These are phyloP conservation scores for Coreius guichenoti DNA, from an alignment of 2,797 vertebrate species.

Conservation along the genomic window DNA sequence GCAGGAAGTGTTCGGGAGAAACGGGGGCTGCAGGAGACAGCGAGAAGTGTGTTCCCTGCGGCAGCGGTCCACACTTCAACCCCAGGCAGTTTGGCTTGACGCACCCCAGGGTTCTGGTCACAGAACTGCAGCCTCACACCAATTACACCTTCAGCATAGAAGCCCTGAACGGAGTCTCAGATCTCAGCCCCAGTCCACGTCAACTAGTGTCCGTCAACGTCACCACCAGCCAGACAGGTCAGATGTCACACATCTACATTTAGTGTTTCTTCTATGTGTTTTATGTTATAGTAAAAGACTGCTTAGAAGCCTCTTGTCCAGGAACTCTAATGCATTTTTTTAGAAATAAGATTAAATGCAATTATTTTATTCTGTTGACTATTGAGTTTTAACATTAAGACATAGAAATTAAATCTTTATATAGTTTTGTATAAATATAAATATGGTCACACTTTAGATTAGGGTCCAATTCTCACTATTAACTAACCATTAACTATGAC, in stretches of 20 bases:
- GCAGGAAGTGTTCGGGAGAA: slow-evolving; percentile 88
- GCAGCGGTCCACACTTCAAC: slow-evolving; percentile 90
- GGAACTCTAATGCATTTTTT: neutral
- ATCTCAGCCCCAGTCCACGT: slow-evolving; percentile 89
- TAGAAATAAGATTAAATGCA: neutral
- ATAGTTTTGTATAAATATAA: neutral
- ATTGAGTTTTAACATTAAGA: neutral
- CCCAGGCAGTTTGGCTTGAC: slow-evolving; percentile 88
- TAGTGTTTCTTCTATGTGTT: neutral
- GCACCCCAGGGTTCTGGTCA: slow-evolving; percentile 87
- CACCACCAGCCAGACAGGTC: slow-evolving; percentile 93
- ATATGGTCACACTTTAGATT: no score
- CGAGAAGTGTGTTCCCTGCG: slow-evolving; percentile 87
- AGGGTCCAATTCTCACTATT: no score
- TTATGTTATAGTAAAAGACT: neutral
- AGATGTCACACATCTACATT: slow-evolving; percentile 67
- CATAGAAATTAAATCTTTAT: neutral
- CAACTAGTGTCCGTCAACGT: slow-evolving; percentile 90
- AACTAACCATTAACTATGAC: no score
- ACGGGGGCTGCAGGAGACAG: slow-evolving; percentile 33
- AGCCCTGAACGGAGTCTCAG: slow-evolving; percentile 94
- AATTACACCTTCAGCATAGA: slow-evolving; percentile 99
- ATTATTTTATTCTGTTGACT: neutral
- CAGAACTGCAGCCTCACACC: slow-evolving; percentile 89
- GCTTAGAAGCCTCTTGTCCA: neutral